Evolutionary conservation across 2,888 invertebrate species (phyloP), one percentile per base, ranked within the genome.

Genomic region (Nyleta sp.): DNA sequence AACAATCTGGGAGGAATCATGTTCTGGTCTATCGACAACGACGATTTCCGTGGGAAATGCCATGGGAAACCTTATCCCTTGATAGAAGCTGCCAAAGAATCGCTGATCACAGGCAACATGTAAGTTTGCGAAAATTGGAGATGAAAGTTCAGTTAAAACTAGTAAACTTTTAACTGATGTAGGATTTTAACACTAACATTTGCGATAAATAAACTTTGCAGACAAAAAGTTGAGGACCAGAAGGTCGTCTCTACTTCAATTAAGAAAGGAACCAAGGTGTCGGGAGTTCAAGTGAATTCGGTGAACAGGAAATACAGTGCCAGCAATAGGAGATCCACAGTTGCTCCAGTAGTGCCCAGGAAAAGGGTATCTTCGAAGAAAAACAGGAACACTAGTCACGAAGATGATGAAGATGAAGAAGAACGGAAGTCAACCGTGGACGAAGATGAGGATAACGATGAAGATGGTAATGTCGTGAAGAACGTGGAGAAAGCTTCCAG

Each of bases 21-120:
- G 96, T 96, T 96, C 91, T 97, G 96, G 96, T 96, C 97, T 0
- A 95, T 98, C 83, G 98, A 98, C 91, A 98, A 97, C 89, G 98
- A 98, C 81, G 98, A 98, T 88, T 98, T 98, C 92, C 94, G 97
- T 50, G 98, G 98, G n/a, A 94, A 93, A 33, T 98, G 98, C 87
- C 95, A 95, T 81, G 95, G 94, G 22, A 95, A 95, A 87, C 95
- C 97, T 0, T 98, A 97, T 91, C 98, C 98, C 0, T 92, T 98
- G 52, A 97, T 98, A 81, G 97, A 97, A 89, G 96, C 97, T 0
- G 97, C 96, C 28, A 97, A 97, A 88, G 96, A 96, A 87, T 93
- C 96, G 0, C 93, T 97, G 84, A 93, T 97, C 84, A 91, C 93
- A 46, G 94, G 93, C 48, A 42, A 42, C 18, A 7, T 1, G 42